phyloP scores from a whole-genome alignment of 2,797 vertebrate genomes.

The Morus bassanus region DNA sequence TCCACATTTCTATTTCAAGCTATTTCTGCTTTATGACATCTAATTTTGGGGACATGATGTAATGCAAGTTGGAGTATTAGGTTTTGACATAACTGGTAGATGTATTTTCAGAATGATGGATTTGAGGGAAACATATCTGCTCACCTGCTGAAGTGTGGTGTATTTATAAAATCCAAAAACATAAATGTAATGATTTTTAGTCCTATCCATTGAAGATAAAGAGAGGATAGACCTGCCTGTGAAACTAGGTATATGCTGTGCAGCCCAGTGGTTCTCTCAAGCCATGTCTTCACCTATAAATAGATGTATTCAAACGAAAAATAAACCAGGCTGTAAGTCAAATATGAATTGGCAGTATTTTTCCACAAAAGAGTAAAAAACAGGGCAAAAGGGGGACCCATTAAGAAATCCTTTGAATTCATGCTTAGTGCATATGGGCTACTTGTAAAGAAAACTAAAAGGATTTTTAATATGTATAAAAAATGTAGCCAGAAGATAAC shows the following conservation, averaged over 20 bases:
- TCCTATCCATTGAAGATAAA: background rate
- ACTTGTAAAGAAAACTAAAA: background rate
- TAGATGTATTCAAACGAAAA: background rate
- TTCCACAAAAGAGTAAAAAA: background rate
- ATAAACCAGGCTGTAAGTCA: background rate
- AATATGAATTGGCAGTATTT: background rate
- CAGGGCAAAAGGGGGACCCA: background rate
- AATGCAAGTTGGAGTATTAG: background rate
- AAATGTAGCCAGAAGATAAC: background rate
- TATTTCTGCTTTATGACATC: background rate
- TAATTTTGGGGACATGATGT: background rate
- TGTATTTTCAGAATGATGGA: background rate
- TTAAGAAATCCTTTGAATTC: background rate
- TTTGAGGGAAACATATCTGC: background rate
- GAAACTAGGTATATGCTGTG: background rate
- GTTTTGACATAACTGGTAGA: background rate
- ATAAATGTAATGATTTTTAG: background rate
- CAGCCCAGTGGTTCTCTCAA: background rate
- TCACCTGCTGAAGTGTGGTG: background rate
- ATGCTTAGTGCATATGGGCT: background rate
- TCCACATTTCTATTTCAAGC: background rate
- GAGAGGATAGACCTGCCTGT: background rate
- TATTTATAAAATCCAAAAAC: background rate
- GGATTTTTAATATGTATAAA: background rate
- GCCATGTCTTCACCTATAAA: background rate